phyloP scores from a whole-genome alignment of 2,113 vertebrate species.

The Chloebia gouldiae region DNA sequence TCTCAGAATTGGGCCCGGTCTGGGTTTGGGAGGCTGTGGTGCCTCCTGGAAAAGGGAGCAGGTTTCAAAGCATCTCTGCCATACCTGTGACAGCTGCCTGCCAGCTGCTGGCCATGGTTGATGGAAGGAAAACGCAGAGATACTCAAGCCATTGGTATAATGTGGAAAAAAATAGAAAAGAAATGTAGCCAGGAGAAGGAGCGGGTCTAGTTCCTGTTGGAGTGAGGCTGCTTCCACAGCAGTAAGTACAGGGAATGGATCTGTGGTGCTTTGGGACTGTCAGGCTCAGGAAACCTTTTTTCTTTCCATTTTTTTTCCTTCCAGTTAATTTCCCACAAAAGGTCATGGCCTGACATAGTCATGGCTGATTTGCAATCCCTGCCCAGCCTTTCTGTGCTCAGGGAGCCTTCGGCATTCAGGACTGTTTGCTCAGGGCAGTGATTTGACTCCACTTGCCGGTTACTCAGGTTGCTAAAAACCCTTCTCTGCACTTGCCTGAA shows the following conservation, averaged over 20 bases:
- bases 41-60: background rate
- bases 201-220: background rate
- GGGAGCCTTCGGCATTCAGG: background rate
- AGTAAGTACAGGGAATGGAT: rapidly evolving
- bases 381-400: background rate
- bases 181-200: background rate
- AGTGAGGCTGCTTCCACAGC: background rate
- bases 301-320: background rate
- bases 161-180: background rate
- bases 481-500: background rate
- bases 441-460: background rate
- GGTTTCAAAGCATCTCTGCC: rapidly evolving
- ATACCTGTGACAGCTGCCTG: background rate
- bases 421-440: background rate
- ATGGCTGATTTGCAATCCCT: background rate
- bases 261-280: background rate
- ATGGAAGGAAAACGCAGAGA: background rate
- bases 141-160: background rate
- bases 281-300: background rate
- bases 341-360: background rate
- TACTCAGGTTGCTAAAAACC: background rate
- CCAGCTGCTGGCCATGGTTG: rapidly evolving
- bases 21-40: background rate
- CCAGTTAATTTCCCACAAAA: background rate
- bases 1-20: rapidly evolving